phyloP scores from a whole-genome alignment of 2,888 invertebrate genomes.

The Calameuta pallipes region DNA sequence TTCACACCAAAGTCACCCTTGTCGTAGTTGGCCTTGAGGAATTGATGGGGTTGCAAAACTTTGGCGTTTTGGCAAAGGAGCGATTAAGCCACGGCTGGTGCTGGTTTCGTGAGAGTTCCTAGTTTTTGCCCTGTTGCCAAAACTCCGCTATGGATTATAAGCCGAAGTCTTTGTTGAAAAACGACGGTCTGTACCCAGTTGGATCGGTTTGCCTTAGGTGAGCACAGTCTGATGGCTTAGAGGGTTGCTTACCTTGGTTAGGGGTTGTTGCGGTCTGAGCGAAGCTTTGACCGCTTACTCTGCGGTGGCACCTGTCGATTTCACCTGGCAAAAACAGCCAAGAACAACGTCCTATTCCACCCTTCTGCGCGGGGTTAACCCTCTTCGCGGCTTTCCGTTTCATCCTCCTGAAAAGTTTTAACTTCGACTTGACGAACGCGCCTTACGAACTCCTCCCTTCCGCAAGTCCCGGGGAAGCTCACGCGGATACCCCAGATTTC shows the following conservation, averaged over 20 bases:
- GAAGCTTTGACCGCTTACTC: conserved; percentile 39
- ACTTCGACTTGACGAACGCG: not conserved
- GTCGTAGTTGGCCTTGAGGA: not conserved
- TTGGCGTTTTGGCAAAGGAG: not conserved
- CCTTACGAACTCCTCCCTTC: not conserved
- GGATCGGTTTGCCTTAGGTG: not conserved
- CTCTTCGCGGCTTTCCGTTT: not conserved
- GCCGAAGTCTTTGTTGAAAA: conserved; percentile 19
- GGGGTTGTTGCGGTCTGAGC: conserved; percentile 17
- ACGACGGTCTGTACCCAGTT: conserved; percentile 4
- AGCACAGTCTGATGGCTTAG: not conserved
- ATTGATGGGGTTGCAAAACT: not conserved
- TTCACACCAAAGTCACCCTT: not conserved
- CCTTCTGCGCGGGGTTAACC: not conserved
- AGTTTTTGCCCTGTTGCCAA: conserved; percentile 15
- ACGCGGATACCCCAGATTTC: not conserved
- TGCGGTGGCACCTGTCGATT: conserved; percentile 59
- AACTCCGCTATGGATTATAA: conserved; percentile 18
- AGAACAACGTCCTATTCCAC: not conserved
- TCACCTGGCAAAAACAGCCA: conserved; percentile 44
- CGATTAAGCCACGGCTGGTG: not conserved
- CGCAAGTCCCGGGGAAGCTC: not conserved
- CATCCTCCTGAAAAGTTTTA: not conserved
- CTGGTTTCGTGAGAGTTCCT: not conserved
- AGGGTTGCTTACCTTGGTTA: not conserved